phyloP scores from a whole-genome alignment of 2,113 vertebrate species.

The Gavia stellata region DNA sequence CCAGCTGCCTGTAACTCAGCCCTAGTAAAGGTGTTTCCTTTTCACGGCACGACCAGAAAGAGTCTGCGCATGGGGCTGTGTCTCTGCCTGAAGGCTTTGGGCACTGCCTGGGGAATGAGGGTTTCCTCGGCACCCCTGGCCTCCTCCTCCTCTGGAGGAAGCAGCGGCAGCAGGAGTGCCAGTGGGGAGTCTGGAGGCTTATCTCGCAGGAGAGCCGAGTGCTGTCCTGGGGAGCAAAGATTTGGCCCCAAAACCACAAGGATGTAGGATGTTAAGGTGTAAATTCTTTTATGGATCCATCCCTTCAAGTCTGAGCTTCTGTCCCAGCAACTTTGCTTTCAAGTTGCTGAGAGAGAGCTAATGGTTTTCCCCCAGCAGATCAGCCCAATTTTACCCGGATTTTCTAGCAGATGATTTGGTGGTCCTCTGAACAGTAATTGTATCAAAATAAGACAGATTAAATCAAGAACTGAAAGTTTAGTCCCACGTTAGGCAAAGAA shows the following conservation, averaged over 20 bases:
- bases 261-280: background rate
- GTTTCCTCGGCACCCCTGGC: background rate
- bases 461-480: background rate
- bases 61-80: background rate
- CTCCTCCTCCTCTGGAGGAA: background rate
- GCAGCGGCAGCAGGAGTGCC: background rate
- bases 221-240: background rate
- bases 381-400: background rate
- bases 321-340: background rate
- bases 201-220: background rate
- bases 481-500: background rate
- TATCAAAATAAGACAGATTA: background rate
- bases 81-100: background rate
- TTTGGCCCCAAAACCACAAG: background rate
- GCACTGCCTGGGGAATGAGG: background rate
- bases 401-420: background rate
- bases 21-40: background rate
- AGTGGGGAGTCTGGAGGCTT: background rate
- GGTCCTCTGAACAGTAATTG: background rate
- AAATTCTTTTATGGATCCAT: background rate
- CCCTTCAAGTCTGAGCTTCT: background rate
- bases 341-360: background rate
- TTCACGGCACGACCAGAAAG: background rate
- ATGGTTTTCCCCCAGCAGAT: background rate
- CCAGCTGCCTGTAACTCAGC: fast-evolving